Evolutionary conservation across 2,113 vertebrate species (phyloP).

Genomic region (Aspidoscelis tigris): DNA sequence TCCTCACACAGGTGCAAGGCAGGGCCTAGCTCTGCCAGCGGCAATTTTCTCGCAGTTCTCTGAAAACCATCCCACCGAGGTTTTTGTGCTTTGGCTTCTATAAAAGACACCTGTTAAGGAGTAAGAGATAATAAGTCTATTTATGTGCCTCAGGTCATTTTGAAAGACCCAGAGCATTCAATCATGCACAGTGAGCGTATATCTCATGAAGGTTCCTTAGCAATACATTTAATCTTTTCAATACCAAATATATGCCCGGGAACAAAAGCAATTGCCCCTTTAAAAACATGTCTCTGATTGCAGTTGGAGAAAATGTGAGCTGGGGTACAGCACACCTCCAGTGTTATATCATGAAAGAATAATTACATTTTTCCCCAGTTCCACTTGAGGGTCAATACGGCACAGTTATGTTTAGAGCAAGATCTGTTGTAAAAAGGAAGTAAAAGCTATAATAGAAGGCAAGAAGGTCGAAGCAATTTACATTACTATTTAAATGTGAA

Average conservation of each 20-base stretch:
- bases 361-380: conserved; percentile 34
- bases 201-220: conserved; percentile 53
- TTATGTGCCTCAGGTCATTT: conserved; percentile 56
- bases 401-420: background rate
- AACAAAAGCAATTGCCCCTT: conserved; percentile 43
- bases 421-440: background rate
- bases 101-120: conserved; percentile 65
- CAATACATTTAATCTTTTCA: conserved; percentile 64
- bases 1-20: no score
- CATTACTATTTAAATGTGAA: conserved; percentile 36
- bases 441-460: conserved; percentile 13
- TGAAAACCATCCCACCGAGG: background rate
- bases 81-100: conserved; percentile 55
- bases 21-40: no score
- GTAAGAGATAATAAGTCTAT: conserved; percentile 55
- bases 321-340: conserved; percentile 14
- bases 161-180: conserved; percentile 54
- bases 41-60: no score
- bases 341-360: conserved; percentile 36
- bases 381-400: conserved; percentile 2
- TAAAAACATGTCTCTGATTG: conserved; percentile 28
- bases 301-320: conserved; percentile 48
- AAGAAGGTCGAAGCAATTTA: conserved; percentile 29
- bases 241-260: conserved; percentile 53
- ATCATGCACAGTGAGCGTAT: conserved; percentile 40